Evolutionary conservation across 2,113 vertebrate genomes (phyloP).

Genomic region (Anhinga rufa): DNA sequence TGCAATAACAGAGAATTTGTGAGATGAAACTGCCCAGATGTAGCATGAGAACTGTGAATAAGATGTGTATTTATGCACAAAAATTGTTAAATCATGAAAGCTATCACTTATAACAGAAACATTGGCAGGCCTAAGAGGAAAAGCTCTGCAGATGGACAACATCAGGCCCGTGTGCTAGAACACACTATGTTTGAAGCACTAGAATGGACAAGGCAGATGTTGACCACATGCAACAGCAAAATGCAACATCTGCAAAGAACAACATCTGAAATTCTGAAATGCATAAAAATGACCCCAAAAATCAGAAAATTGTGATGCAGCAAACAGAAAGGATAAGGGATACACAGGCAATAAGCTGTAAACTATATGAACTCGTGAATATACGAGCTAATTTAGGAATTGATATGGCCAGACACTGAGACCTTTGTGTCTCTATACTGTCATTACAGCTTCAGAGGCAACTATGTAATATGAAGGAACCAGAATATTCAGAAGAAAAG

Average conservation of each 20-base stretch:
- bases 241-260: neutral
- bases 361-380: neutral
- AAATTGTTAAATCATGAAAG: neutral
- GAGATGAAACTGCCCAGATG: neutral
- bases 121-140: neutral
- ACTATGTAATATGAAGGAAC: neutral
- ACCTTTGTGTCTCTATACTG: neutral
- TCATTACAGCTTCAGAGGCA: neutral
- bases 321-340: neutral
- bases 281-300: neutral
- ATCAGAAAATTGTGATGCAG: neutral
- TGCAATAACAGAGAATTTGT: neutral
- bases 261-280: neutral
- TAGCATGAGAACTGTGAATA: neutral
- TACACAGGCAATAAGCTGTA: neutral
- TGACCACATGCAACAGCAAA: neutral
- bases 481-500: neutral
- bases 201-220: neutral
- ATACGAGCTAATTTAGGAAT: neutral
- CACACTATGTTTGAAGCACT: neutral
- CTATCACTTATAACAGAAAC: neutral
- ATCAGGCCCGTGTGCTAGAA: neutral
- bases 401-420: neutral
- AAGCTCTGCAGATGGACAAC: neutral
- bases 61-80: neutral